Conservation (phyloP, 2,113 vertebrate genomes). For the Chamaetylas fuelleborni region DNA sequence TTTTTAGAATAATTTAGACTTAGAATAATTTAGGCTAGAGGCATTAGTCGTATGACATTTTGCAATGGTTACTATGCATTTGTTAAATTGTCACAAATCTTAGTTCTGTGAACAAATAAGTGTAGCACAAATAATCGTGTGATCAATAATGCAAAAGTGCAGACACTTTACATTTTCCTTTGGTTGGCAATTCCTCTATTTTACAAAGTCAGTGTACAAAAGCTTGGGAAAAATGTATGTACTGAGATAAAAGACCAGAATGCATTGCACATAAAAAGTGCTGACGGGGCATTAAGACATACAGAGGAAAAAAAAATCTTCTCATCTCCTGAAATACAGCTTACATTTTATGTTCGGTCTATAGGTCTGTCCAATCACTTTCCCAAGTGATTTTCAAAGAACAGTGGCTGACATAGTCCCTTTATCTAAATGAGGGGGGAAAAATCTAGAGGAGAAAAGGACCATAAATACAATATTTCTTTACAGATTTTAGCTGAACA, state of each 20-base stretch:
- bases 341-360: constrained; percentile 42
- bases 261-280: not conserved
- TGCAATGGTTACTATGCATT: not conserved
- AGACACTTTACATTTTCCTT: not conserved
- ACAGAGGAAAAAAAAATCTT: not conserved
- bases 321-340: not conserved
- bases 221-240: not conserved
- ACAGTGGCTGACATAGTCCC: not conserved
- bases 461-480: constrained; percentile 25
- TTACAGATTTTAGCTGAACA: constrained; percentile 51
- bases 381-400: not conserved
- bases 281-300: not conserved
- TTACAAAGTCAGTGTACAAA: not conserved
- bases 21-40: not conserved
- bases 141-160: not conserved
- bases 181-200: not conserved
- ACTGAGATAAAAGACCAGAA: not conserved
- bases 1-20: not conserved
- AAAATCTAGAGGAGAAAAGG: not conserved
- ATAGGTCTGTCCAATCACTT: not conserved
- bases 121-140: not conserved
- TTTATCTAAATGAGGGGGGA: not conserved
- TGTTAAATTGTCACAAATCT: not conserved
- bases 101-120: not conserved
- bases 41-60: not conserved